Base-by-base conservation (phyloP, 2,113 vertebrate species). In the Centrocercus urophasianus region DNA sequence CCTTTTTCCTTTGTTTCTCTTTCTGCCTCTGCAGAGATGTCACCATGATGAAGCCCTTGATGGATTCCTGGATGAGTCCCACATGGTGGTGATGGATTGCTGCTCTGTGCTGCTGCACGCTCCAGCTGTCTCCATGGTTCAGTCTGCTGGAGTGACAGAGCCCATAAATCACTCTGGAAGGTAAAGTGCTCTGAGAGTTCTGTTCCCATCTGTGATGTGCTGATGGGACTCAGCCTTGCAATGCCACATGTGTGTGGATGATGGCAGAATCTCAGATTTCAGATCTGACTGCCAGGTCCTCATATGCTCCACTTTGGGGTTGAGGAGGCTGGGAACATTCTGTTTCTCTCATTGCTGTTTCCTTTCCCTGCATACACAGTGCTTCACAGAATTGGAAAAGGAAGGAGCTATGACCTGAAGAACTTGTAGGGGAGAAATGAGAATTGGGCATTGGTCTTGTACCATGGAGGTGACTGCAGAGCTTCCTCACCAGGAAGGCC, bases 161-260 rank as follows among this genome's bases (percentile, higher is more conserved):
- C 65, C 94, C 91, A 96, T 97, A 92, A 97, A 98, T 98, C 97
- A 97, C 60, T 6, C 32, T 20, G 59, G 91, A 94, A 92, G 93
- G 86, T 10, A 30, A 70, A 67, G 59, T 34, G 30, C 85, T 88
- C 70, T 0, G 6, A 69, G 76, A 76, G 85, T 60, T 92, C 54
- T 24, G 30, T 79, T 25, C 66, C 63, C 4, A 0, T 69, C 54
- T 65, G 47, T 27, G 57, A 27, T 43, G 66, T 24, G 50, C 94
- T 71, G 61, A 12, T 28, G 15, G 60, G 74, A 36, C 67, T 9
- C 16, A 13, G 75, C 72, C 90, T 86, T 27, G 21, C 30, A 6
- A 6, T 2, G 7, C 28, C 48, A 19, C 30, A 36, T 63, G 45
- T 69, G 38, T 0, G 0, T 54, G 72, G 45, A 18, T 66, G 16